Base-by-base conservation (phyloP, 37 sponge, comb jelly and placozoan genomes). In the Amphimedon queenslandica region DNA sequence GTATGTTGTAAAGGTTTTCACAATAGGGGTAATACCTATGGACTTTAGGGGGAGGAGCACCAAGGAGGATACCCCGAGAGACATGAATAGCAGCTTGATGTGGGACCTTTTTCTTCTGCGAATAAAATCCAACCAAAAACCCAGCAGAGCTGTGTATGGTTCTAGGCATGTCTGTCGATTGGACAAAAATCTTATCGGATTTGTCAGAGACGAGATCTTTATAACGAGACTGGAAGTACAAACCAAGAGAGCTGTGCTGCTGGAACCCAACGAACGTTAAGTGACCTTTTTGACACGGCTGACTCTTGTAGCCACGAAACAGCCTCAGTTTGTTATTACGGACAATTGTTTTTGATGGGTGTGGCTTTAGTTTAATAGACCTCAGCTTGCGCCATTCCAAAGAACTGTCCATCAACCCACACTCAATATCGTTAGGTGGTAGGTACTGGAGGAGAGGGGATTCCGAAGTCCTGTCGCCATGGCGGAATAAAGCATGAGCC, bases 381-480 rank as follows among this genome's bases (percentile, higher is more conserved):
- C 37, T 76, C 58, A 83, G 72, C 2, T 57, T 57, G 18, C n/a
- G 21, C 84, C 84, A 83, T 13, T 58, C 51, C 4, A 40, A 34
- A 18, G 30, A 3, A 63, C 1, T 16, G 33, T 72, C 73, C 2
- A 28, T 38, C 64, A 83, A 38, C 1, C 77, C 77, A 83, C 84
- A 83, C 20, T 83, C 65, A 53, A 76, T 76, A 35, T 32, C 2
- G 13, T 68, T 55, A 0, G 39, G 16, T 24, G 82, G 37, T 1
- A 37, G 36, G 35, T 39, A 65, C 0, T 13, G 37, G 8, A 8
- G 8, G 13, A 47, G 8, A 18, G 53, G 53, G 11, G 53, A 43
- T 1, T 27, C 58, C 28, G 81, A 82, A 51, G 75, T 76, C 18
- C 82, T 30, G 56, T 88, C 88, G 2, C 88, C 88, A 82, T 88